Base-by-base conservation (phyloP, 64 coral and sea anemone species). In the Platygyra sinensis region DNA sequence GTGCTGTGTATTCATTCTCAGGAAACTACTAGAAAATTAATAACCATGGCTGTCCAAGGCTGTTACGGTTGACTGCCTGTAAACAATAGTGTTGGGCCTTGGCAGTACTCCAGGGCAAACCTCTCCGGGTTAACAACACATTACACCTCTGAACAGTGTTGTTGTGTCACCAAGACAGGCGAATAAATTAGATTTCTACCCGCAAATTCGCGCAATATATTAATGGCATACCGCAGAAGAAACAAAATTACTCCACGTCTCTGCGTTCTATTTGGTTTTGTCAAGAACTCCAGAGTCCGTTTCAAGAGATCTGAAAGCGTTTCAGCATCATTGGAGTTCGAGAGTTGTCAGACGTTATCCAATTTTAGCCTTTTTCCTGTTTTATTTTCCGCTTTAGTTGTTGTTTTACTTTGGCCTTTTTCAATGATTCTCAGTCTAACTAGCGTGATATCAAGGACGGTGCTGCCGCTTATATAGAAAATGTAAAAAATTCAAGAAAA, bases 41-140 rank as follows among this genome's bases (percentile, higher is more conserved):
- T 15, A 14, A 15, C 54, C 54, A 57, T 57, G 29, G n/a, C 33
- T 32, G 55, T 80, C 62, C 28, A 36, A 32, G 59, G 18, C 27
- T 62, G 81, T 49, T 64, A 51, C 25, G 49, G 10, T 69, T 24
- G 62, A 16, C 20, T 71, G 81, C 63, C 36, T 10, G 2, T 24
- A 51, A 71, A 85, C 81, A 85, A 85, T 85, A 51, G 60, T 85
- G 64, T 71, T 69, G 52, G 16, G 38, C 9, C 81, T 46, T 71
- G 81, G 39, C 62, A 14, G 17, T 28, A 50, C 33, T 85, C 81
- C 63, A 71, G 24, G 14, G 38, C 62, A 20, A n/a, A 24, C 10
- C 62, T 71, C 30, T 22, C 10, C 8, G 42, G 24, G 18, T 4
- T 63, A 50, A 17, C 73, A 19, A 42, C 61, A n/a, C 80, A 61